Base-by-base conservation (phyloP, 1,140 invertebrate species). In the Tetramorium simillimum region DNA sequence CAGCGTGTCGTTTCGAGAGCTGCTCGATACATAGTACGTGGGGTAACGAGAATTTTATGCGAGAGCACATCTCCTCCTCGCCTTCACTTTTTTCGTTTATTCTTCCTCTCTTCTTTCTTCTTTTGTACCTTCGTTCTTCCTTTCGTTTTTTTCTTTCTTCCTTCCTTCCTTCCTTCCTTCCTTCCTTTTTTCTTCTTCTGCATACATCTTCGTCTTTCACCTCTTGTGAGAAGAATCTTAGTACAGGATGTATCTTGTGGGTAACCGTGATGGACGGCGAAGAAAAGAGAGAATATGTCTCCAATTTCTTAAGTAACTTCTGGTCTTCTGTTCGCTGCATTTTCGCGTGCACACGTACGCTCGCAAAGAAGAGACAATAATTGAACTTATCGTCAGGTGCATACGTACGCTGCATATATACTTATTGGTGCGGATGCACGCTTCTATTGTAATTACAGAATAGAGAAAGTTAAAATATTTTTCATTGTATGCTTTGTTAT, bases 41-140 rank as follows among this genome's bases (percentile, higher is more conserved):
- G 58, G 73, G 60, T 85, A 85, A 85, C 82, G 82, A 85, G 82
- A 85, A 85, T 85, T 85, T 85, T 85, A 85, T 85, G 82, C 82
- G 82, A 85, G 73, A 85, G 72, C 73, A 65, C 49, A 63, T 65
- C 49, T 18, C 33, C 43, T 46, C 60, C 43, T 37, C 69, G 18
- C 18, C 14, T 53, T 70, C 33, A 49, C 33, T 51, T 43, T 82
- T 62, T 80, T 70, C 18, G 58, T 21, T 78, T 53, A 56, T 73
- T 75, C 37, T 63, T 12, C 16, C 21, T 24, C 14, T 37, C 4
- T 40, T 80, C 46, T n/a, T 28, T 43, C 12, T 49, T 28, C 46
- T 51, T 77, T 43, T 46, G 4, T 76, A 10, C 16, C 10, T 51
- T 14, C 21, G 4, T 51, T 56, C 14, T 5, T 40, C 10, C 43